Percentiles rank a stretch among this genome's conserved stretches.
These are phyloP conservation scores for Phocides pigmalion DNA, from an alignment of 1,140 invertebrate genomes.

Conservation along the genomic window DNA sequence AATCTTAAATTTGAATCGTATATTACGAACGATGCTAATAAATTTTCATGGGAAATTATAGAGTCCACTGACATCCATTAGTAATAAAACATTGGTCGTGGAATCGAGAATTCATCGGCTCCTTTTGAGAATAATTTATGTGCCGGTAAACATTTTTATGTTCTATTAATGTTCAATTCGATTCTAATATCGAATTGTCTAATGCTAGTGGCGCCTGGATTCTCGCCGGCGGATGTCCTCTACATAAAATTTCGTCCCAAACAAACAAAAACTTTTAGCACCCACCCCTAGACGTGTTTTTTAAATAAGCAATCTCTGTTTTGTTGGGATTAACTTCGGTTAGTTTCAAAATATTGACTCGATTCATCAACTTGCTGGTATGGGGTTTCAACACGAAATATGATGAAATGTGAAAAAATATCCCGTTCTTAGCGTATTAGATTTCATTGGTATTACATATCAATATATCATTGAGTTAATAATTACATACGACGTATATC, in stretches of 20 bases:
- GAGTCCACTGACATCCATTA: conserved; percentile 63
- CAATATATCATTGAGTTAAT: no score
- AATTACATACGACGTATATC: no score
- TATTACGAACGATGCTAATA: conserved; percentile 49
- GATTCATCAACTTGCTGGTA: conserved; percentile 41
- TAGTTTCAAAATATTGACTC: conserved; percentile 65
- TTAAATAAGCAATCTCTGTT: conserved; percentile 68
- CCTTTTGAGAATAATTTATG: conserved; percentile 78
- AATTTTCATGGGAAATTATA: conserved; percentile 65
- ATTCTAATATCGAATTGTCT: conserved; percentile 74
- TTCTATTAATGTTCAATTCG: conserved; percentile 75
- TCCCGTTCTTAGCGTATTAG: conserved; percentile 7
- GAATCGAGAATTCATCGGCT: conserved; percentile 73
- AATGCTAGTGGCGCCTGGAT: conserved; percentile 76
- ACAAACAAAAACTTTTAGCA: conserved; percentile 74
- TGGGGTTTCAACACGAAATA: conserved; percentile 22
- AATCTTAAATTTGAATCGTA: conserved; percentile 52
- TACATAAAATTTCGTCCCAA: conserved; percentile 69
- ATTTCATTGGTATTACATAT: not conserved
- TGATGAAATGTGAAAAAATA: conserved; percentile 24
- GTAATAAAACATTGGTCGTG: conserved; percentile 71
- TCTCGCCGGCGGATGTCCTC: conserved; percentile 61
- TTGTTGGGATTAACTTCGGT: conserved; percentile 33
- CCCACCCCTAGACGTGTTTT: conserved; percentile 62
- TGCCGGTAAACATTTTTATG: conserved; percentile 79